Evolutionary conservation across 2,113 vertebrate genomes (phyloP), one percentile per base, ranked within the genome.

Genomic region (Ascaphus truei): DNA sequence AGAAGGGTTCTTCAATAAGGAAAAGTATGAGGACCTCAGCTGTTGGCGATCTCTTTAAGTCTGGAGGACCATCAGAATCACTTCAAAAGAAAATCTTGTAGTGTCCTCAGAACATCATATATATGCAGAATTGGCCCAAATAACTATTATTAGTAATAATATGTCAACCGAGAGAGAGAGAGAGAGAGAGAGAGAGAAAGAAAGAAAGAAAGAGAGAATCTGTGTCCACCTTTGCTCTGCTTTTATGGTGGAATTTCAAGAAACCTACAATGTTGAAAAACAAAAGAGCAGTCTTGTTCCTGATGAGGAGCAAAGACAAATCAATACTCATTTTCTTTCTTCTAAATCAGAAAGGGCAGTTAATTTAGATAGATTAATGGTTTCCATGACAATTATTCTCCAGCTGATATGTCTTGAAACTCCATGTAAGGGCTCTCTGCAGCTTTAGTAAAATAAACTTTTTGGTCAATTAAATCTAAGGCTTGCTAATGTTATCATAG

Each of bases 291-390:
- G 5, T 72, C 53, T 56, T 3, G 47, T 45, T 78, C 10, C 25
- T 36, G 36, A 79, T 63, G 71, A 71, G 45, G 33, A 5, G 20
- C 58, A 37, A 36, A 72, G 11, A 77, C 59, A 73, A 71, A 79
- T 85, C 76, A 77, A 53, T 77, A 69, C 36, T 81, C 18, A 39
- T 55, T 75, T 78, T 78, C 71, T 81, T 75, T 73, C 27, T 72
- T 33, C 74, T 84, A 73, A 77, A 80, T 80, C 68, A 34, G 33
- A 75, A 65, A 65, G 73, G 62, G 52, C 67, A 66, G 60, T 74
- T 81, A 72, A 79, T 79, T 77, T 73, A 73, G 73, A 76, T 75
- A 79, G 53, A 66, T 60, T 76, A 80, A 82, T 81, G 78, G 71
- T 26, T 80, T 79, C 76, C 74, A 73, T 79, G 60, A 57, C 73